Conservation (phyloP, 2,888 invertebrate species). For the Macrostomum cliftonense region DNA sequence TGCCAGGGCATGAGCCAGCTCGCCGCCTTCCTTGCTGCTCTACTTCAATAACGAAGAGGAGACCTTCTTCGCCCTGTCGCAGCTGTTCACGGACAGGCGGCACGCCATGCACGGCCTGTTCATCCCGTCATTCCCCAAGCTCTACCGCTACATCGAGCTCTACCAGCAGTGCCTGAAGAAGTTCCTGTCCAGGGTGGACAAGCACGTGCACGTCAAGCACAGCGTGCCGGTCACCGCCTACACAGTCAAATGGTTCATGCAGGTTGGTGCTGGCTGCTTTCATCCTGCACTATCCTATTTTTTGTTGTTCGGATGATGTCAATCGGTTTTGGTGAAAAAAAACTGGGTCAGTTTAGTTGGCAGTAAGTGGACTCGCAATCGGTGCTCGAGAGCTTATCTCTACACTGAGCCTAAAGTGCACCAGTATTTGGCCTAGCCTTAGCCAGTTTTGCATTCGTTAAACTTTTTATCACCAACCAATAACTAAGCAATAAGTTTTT, state of each 20-base stretch:
- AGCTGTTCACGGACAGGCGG: conserved; percentile 66
- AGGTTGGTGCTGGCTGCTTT: no score
- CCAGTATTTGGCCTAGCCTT: no score
- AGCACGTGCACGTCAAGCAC: conserved; percentile 58
- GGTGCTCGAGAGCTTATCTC: no score
- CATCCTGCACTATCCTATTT: no score
- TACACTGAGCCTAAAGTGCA: no score
- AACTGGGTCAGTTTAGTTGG: no score
- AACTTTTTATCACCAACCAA: no score
- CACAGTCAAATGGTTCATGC: conserved; percentile 97
- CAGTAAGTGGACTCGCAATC: no score
- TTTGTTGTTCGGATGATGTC: no score
- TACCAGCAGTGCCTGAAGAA: conserved; percentile 84
- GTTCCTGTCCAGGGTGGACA: conserved; percentile 80
- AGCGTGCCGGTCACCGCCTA: conserved; percentile 85
- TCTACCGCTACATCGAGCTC: conserved; percentile 79
- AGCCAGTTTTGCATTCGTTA: no score
- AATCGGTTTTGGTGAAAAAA: no score
- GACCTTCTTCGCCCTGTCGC: conserved; percentile 89
- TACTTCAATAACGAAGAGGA: conserved; percentile 80
- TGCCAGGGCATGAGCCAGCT: conserved; percentile 72
- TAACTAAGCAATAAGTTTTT: no score
- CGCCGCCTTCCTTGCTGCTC: conserved; percentile 81
- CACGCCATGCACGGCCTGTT: conserved; percentile 97
- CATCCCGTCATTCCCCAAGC: conserved; percentile 90